phyloP scores from a whole-genome alignment of 2,113 vertebrate species.

The Cacatua alba region DNA sequence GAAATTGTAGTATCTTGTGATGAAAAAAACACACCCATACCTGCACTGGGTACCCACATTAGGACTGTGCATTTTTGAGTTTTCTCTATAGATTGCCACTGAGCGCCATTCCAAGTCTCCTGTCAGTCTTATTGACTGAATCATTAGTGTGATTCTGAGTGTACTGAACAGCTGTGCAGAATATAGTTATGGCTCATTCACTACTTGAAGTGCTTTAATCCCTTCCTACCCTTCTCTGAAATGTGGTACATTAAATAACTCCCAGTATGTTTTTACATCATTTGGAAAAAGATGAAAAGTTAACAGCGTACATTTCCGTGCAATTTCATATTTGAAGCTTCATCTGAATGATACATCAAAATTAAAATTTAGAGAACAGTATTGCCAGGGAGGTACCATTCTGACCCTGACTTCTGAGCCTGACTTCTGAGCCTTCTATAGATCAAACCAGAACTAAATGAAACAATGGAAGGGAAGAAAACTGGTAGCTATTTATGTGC shows the following conservation, averaged over 20 bases:
- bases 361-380: not conserved
- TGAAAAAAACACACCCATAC: constrained; percentile 2
- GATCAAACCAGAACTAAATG: not conserved
- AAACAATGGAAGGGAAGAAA: not conserved
- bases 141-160: constrained; percentile 27
- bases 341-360: not conserved
- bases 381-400: not conserved
- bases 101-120: not conserved
- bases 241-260: constrained; percentile 22
- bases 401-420: not conserved
- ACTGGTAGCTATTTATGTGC: not conserved
- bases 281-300: constrained; percentile 21
- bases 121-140: not conserved
- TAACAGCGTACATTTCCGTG: not conserved
- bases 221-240: constrained; percentile 14
- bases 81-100: not conserved
- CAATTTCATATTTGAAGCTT: not conserved
- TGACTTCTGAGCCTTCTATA: constrained; percentile 1
- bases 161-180: constrained; percentile 28
- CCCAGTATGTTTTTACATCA: not conserved
- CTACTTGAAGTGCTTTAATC: constrained; percentile 24
- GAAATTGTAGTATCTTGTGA: not conserved
- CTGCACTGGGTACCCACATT: not conserved
- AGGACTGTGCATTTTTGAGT: not conserved
- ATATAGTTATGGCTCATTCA: constrained; percentile 40